phyloP scores from a whole-genome alignment of 2,797 vertebrate species.

The Glossophaga mutica region DNA sequence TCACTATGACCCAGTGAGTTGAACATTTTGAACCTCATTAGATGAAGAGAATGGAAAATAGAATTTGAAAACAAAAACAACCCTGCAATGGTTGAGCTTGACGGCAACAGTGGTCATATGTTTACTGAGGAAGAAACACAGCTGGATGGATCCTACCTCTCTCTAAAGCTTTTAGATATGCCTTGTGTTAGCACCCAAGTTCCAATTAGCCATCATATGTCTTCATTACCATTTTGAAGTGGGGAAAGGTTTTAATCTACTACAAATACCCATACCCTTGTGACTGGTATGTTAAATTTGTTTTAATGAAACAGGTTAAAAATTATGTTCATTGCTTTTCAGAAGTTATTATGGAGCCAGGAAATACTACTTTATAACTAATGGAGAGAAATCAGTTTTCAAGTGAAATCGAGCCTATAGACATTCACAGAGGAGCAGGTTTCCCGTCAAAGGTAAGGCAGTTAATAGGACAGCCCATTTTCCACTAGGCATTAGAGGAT shows the following conservation, averaged over 20 bases:
- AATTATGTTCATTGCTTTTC: background rate
- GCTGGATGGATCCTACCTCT: background rate
- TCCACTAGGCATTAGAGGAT: background rate
- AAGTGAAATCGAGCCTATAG: background rate
- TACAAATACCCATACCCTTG: background rate
- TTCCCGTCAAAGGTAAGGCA: background rate
- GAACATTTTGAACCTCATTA: background rate
- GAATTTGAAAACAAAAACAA: constrained; percentile 12
- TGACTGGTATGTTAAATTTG: background rate
- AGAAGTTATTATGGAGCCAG: background rate
- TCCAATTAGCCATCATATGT: background rate
- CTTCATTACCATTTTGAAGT: background rate
- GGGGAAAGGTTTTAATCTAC: background rate
- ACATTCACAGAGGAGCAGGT: background rate
- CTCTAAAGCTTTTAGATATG: background rate
- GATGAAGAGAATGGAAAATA: background rate
- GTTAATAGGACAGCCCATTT: background rate
- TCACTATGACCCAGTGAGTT: background rate
- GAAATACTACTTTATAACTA: background rate
- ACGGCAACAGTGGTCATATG: background rate
- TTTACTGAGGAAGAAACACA: background rate
- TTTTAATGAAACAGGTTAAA: background rate
- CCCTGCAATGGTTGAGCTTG: background rate
- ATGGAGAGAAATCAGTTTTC: background rate
- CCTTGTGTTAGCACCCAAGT: background rate